Evolutionary conservation across 2,797 vertebrate genomes (phyloP).

Genomic region (Pantherophis vulpinus): DNA sequence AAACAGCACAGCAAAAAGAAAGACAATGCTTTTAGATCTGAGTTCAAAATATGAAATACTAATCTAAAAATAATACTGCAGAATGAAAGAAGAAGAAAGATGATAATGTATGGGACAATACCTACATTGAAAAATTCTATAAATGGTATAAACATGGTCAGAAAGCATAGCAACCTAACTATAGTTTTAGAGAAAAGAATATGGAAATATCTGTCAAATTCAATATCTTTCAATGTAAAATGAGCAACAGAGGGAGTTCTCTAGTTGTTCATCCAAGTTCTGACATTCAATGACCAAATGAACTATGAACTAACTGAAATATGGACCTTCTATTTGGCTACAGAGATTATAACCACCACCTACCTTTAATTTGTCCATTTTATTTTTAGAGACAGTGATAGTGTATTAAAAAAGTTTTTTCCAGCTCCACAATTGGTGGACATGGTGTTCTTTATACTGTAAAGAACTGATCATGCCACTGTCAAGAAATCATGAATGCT

Average conservation of each 20-base stretch:
- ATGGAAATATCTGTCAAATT: background rate
- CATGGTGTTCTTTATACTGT: background rate
- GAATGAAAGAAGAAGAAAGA: background rate
- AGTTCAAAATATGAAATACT: background rate
- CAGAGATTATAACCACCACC: background rate
- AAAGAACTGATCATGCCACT: background rate
- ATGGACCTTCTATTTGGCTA: background rate
- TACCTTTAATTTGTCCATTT: background rate
- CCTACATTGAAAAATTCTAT: background rate
- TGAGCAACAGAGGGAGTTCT: background rate
- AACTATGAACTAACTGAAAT: background rate
- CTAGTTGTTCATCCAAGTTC: background rate
- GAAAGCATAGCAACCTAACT: background rate
- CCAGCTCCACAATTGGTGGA: background rate
- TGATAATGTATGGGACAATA: background rate
- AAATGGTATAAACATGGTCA: background rate
- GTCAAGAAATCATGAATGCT: background rate
- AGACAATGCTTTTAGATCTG: background rate
- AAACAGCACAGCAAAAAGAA: background rate
- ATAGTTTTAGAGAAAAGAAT: background rate
- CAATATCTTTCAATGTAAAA: background rate
- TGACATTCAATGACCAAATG: background rate
- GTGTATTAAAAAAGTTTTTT: background rate
- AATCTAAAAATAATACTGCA: background rate
- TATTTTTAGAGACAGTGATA: background rate